Evolutionary conservation across 2,888 invertebrate genomes (phyloP).

Genomic region (Ferrisia virgata): DNA sequence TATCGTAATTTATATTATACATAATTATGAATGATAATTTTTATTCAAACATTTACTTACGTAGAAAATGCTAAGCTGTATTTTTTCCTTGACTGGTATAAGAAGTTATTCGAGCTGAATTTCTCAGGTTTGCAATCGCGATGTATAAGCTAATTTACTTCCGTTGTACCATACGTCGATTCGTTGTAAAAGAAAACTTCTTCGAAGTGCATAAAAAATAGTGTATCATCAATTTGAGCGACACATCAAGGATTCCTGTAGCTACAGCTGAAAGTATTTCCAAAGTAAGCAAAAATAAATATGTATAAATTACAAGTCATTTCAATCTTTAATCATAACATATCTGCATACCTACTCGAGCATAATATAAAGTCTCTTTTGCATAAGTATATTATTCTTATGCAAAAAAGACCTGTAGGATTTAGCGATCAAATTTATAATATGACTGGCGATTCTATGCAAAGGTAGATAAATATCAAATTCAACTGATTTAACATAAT

Average conservation of each 20-base stretch:
- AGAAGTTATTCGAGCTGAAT: neutral
- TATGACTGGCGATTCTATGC: neutral
- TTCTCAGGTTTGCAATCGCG: neutral
- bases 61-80: neutral
- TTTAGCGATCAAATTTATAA: constrained; percentile 18
- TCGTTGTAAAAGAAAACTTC: neutral
- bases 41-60: neutral
- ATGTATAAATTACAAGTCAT: neutral
- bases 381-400: too few relatives aligned
- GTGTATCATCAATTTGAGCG: neutral
- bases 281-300: neutral
- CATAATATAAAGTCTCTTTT: too few relatives aligned
- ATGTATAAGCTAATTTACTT: neutral
- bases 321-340: neutral
- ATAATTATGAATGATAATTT: neutral
- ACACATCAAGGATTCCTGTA: neutral
- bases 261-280: neutral
- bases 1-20: neutral
- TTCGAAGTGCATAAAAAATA: neutral
- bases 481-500: neutral
- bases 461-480: neutral
- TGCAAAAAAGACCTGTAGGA: neutral
- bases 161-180: too few relatives aligned
- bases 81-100: neutral
- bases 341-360: neutral